Base-by-base conservation (phyloP, 2,113 vertebrate genomes). In the Circaetus gallicus region DNA sequence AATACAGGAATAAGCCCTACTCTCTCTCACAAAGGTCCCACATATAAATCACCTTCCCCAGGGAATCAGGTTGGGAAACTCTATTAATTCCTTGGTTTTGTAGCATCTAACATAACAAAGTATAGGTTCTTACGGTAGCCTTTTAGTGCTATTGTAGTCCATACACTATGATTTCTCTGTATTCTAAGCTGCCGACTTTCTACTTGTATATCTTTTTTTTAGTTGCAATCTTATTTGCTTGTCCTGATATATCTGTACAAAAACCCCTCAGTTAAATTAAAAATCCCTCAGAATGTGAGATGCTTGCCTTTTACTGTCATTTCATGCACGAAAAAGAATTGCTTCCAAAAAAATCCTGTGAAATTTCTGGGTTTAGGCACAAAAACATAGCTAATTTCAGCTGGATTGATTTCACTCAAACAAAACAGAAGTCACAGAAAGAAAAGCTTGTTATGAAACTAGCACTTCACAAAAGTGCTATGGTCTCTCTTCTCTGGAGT, bases 321-420 rank as follows among this genome's bases (percentile, higher is more conserved):
- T 83, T 93, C 38, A 78, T 47, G 38, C n/a, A 84, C 36, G 69
- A 85, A 83, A 88, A 89, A 85, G n/a, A 43, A 76, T 38, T 89
- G n/a, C 40, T 92, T 96, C 86, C 45, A 94, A 96, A 96, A 96
- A 94, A 91, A 76, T 72, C 56, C 78, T 94, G 92, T 93, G 90
- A 96, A 96, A 76, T 90, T 93, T 94, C 85, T 91, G 70, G 31
- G 5, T 96, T 95, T 94, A 91, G 78, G 72, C 87, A 94, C 13
- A 90, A 87, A 96, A 91, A 58, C 70, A 53, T 56, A 58, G 15
- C 49, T 90, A 72, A 93, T 95, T 96, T 96, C 95, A 65, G 36
- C 66, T 85, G 73, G 78, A 93, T 73, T 58, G 32, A 34, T 85
- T 93, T 94, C 87, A 71, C 17, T 87, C 59, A 84, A 86, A 84